These are phyloP conservation scores for Microplitis manilae DNA, from an alignment of 2,888 invertebrate genomes.

Conservation along the genomic window DNA sequence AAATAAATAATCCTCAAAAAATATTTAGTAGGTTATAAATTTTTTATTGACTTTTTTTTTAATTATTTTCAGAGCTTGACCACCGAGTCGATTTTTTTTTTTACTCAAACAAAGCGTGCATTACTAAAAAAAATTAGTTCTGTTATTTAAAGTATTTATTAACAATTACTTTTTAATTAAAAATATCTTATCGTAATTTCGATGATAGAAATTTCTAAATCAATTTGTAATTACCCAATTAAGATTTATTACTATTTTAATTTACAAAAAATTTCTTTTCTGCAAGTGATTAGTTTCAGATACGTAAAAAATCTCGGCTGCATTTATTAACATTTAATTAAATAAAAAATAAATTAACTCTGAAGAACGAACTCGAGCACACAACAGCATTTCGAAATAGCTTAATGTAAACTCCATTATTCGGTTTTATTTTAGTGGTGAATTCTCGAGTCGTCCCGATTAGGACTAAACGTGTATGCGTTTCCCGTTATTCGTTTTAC, in stretches of 20 bases:
- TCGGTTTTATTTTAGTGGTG: conserved; percentile 10
- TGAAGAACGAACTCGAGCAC: background rate
- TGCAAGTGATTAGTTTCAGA: background rate
- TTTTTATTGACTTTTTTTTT: background rate
- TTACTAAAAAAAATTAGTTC: background rate
- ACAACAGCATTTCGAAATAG: background rate
- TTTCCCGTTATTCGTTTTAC: conserved; percentile 33
- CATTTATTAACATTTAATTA: conserved; percentile 2
- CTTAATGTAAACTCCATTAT: background rate
- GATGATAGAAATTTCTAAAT: background rate
- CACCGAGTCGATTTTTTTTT: background rate
- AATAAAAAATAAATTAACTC: background rate
- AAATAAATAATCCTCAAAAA: background rate
- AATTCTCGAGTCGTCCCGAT: conserved; percentile 29
- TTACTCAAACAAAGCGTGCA: background rate
- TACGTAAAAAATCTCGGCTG: background rate
- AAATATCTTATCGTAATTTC: background rate
- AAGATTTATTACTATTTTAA: background rate
- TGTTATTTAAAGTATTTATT: background rate
- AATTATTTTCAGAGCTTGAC: background rate
- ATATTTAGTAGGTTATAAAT: conserved; percentile 9
- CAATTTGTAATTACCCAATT: background rate
- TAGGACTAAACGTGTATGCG: conserved; percentile 21
- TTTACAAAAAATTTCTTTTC: background rate
- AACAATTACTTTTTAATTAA: background rate